Conservation (phyloP, 2,113 vertebrate genomes). For the Lynx canadensis region DNA sequence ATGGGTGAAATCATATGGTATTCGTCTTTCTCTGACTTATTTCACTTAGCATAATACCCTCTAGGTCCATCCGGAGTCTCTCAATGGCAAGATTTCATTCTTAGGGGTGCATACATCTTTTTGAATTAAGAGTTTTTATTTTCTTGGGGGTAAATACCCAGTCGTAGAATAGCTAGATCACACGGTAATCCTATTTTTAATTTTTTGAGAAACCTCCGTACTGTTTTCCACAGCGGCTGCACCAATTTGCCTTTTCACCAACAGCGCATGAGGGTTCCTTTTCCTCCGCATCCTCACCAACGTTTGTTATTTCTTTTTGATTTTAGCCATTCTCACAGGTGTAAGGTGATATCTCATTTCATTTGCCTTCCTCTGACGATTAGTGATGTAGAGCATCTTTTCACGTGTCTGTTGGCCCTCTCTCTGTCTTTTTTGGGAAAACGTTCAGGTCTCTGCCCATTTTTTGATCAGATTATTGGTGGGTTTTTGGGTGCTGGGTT, state of each 20-base stretch:
- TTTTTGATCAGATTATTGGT: not conserved
- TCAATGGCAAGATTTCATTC: not conserved
- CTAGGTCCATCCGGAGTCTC: not conserved
- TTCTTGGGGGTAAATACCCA: not conserved
- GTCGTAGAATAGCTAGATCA: not conserved
- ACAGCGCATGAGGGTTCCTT: not conserved
- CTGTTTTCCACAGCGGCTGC: not conserved
- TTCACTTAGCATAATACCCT: not conserved
- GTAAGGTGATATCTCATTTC: not conserved
- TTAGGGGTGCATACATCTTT: too few species aligned
- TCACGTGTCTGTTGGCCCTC: not conserved
- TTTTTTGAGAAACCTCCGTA: not conserved
- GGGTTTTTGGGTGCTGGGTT: not conserved
- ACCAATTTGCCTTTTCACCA: not conserved
- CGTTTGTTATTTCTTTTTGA: not conserved
- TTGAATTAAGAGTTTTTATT: not conserved
- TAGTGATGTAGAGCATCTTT: not conserved
- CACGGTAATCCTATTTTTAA: not conserved
- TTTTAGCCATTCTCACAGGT: not conserved
- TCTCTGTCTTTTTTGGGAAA: not conserved
- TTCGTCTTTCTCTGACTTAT: not conserved
- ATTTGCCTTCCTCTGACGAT: not conserved
- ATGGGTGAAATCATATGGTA: not conserved
- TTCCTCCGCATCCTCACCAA: not conserved
- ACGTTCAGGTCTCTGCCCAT: not conserved